Evolutionary conservation across 2,113 vertebrate species (phyloP).

Genomic region (Myrmecobius fasciatus): DNA sequence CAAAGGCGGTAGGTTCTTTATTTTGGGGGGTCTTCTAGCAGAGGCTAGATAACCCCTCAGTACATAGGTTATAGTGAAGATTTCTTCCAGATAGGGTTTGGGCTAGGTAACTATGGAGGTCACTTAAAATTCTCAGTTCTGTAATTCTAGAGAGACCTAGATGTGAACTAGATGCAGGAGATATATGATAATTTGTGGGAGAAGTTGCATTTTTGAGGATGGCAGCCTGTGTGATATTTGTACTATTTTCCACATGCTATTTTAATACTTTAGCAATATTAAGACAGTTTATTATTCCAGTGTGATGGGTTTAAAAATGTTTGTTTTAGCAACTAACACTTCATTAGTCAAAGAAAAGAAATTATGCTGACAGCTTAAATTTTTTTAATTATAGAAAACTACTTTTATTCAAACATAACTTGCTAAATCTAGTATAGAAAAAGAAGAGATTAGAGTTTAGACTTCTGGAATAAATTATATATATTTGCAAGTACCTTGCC

Average conservation of each 20-base stretch:
- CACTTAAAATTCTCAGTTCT: not conserved
- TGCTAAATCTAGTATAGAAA: constrained; percentile 28
- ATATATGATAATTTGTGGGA: not conserved
- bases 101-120: not conserved
- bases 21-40: not conserved
- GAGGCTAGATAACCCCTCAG: not conserved
- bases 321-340: constrained; percentile 32
- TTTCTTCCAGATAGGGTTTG: not conserved
- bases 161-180: not conserved
- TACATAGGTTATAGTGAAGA: not conserved
- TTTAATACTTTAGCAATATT: constrained; percentile 8
- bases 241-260: not conserved
- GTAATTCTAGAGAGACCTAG: not conserved
- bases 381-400: constrained; percentile 10
- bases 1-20: not conserved
- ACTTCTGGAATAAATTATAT: not conserved
- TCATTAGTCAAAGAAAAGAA: constrained; percentile 15
- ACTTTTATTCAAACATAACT: constrained; percentile 23
- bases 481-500: not conserved
- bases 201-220: not conserved
- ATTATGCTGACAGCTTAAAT: not conserved
- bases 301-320: constrained; percentile 7
- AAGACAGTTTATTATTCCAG: constrained; percentile 14
- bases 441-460: not conserved
- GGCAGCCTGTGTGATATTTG: not conserved